Evolutionary conservation across 2,113 vertebrate genomes (phyloP).

Genomic region (Mesitornis unicolor): DNA sequence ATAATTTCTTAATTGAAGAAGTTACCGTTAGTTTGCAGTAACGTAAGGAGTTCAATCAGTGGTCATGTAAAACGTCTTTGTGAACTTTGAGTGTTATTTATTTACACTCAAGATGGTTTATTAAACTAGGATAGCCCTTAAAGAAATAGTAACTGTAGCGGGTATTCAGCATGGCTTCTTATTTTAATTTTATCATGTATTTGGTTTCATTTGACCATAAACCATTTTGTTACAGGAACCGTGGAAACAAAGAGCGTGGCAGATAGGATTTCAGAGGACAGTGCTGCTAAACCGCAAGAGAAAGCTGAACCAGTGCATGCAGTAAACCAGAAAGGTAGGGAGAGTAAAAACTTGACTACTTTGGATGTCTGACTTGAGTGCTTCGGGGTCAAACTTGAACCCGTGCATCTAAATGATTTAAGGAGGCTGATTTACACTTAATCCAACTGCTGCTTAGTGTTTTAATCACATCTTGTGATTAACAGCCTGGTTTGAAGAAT

Average conservation of each 20-base stretch:
- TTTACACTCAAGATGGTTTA: background rate
- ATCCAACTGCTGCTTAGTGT: background rate
- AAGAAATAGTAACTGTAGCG: background rate
- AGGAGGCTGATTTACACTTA: background rate
- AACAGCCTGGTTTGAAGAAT: background rate
- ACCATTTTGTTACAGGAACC: background rate
- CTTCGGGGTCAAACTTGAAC: background rate
- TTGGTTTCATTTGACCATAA: background rate
- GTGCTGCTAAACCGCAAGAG: background rate
- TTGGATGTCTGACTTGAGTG: background rate
- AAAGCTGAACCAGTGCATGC: background rate
- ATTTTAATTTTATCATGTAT: background rate
- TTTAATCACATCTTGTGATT: background rate
- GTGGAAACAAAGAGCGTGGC: background rate
- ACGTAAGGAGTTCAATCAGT: background rate
- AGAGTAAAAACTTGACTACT: background rate
- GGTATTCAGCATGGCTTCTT: background rate
- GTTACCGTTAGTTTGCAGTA: background rate
- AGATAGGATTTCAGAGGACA: background rate
- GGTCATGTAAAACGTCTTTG: background rate
- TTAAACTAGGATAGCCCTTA: background rate
- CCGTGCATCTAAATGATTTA: background rate
- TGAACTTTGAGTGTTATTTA: background rate
- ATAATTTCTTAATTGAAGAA: background rate
- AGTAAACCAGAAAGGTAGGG: conserved; percentile 14